A percentile compares a stretch with the other conserved stretches of the same genome.
phyloP scores from a whole-genome alignment of 2,113 vertebrate genomes.

The Albula glossodonta region DNA sequence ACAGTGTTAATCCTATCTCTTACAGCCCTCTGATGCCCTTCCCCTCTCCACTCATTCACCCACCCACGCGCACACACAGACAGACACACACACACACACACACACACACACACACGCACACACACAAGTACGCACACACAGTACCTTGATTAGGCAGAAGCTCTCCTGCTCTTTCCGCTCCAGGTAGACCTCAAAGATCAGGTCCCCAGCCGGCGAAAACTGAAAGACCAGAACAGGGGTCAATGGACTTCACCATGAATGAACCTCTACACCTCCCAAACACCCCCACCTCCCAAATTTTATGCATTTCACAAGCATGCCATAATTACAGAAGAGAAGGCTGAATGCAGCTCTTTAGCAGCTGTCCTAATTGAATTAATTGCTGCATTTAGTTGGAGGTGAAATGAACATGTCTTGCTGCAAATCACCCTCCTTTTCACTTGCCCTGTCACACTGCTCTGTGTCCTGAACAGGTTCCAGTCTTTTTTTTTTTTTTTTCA shows the following conservation, averaged over 20 bases:
- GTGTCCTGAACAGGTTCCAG: neutral
- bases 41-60: constrained; percentile 11
- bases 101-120: constrained; percentile 23
- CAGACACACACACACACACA: neutral
- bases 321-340: neutral
- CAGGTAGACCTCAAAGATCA: constrained; percentile 94
- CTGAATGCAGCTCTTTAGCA: neutral
- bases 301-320: neutral
- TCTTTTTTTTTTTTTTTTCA: too few relatives aligned
- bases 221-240: constrained; percentile 51
- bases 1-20: constrained; percentile 56
- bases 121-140: constrained; percentile 10
- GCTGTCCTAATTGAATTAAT: neutral
- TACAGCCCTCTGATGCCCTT: constrained; percentile 38
- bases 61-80: constrained; percentile 17
- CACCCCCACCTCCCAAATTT: neutral
- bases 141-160: constrained; percentile 90
- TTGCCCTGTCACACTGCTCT: neutral
- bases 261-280: neutral
- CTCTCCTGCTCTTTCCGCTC: constrained; percentile 85
- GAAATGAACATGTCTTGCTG: neutral
- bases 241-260: neutral
- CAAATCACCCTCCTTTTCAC: neutral
- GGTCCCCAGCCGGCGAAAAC: constrained; percentile 92
- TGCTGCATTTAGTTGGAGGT: neutral